A percentile compares a stretch with the other conserved stretches of the same genome.
These are phyloP conservation scores for Arothron firmamentum DNA, from an alignment of 2,113 vertebrate species.

Conservation along the genomic window DNA sequence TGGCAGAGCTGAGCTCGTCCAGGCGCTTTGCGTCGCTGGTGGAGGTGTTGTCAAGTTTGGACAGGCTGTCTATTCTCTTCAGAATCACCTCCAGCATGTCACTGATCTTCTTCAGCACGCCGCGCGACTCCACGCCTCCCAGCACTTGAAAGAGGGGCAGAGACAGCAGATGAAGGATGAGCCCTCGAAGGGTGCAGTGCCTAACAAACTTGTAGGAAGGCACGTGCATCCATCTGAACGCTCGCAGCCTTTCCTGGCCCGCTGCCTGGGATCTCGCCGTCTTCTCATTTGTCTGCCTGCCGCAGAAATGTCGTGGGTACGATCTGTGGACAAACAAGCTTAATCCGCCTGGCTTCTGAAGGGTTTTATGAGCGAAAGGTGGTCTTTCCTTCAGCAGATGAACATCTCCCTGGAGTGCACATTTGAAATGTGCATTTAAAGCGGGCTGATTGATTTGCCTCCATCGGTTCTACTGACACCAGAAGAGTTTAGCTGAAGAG, in stretches of 20 bases:
- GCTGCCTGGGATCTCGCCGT: conserved; percentile 16
- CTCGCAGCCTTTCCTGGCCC: conserved; percentile 25
- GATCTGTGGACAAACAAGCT: background rate
- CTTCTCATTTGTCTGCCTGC: conserved; percentile 15
- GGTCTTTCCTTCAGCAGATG: too few species aligned
- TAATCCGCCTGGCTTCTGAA: background rate
- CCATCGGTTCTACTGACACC: too few species aligned
- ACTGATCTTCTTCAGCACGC: conserved; percentile 90
- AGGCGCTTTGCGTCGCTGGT: conserved; percentile 78
- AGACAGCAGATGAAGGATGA: conserved; percentile 22
- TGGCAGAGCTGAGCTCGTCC: conserved; percentile 76
- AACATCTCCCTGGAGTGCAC: too few species aligned
- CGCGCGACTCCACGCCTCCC: conserved; percentile 86
- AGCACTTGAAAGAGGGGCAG: conserved; percentile 73
- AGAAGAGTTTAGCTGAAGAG: too few species aligned
- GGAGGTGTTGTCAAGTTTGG: conserved; percentile 84
- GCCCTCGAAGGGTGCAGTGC: conserved; percentile 4
- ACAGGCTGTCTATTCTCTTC: conserved; percentile 88
- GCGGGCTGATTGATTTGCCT: too few species aligned
- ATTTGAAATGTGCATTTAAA: too few species aligned
- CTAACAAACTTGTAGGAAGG: conserved; percentile 20
- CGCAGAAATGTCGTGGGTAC: background rate
- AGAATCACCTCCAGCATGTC: conserved; percentile 95
- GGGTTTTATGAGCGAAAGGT: too few species aligned
- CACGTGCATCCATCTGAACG: conserved; percentile 20